A percentile compares a stretch with the other conserved stretches of the same genome.
phyloP scores from a whole-genome alignment of 2,797 vertebrate species.

The Anabas testudineus region DNA sequence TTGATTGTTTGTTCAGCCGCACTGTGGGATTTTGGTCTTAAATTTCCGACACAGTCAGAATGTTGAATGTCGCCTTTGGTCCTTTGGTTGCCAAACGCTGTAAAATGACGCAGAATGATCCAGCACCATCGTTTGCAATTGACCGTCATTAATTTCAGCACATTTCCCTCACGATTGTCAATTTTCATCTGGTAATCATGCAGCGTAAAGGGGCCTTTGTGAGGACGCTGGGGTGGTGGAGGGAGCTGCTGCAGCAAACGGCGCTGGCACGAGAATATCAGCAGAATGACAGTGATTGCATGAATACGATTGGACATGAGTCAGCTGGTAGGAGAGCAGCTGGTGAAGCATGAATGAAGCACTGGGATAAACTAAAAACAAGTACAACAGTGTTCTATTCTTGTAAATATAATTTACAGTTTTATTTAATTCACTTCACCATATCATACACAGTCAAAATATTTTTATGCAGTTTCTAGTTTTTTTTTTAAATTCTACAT shows the following conservation, averaged over 20 bases:
- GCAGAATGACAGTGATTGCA: not conserved
- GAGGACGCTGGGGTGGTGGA: not conserved
- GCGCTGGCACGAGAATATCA: not conserved
- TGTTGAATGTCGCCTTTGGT: not conserved
- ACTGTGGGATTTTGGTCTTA: not conserved
- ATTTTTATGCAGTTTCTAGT: not conserved
- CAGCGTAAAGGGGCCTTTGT: not conserved
- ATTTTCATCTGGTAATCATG: not conserved
- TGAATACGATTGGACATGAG: conserved; percentile 5
- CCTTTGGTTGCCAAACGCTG: not conserved
- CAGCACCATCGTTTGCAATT: not conserved
- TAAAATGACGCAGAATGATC: not conserved
- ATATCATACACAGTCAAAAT: not conserved
- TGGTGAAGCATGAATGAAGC: not conserved
- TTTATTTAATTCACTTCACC: not conserved
- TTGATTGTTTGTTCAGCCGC: not conserved
- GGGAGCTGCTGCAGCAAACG: not conserved
- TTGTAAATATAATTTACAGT: not conserved
- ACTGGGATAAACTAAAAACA: too few species aligned
- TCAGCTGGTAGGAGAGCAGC: conserved; percentile 1
- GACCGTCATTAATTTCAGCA: conserved; percentile 15
- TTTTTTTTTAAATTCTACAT: not conserved
- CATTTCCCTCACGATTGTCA: not conserved
- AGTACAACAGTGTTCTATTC: not conserved
- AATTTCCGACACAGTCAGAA: not conserved